Percentiles rank a stretch among this genome's conserved stretches.
Conservation (phyloP, 2,797 vertebrate species). For the Enteromius thamalakanensis region DNA sequence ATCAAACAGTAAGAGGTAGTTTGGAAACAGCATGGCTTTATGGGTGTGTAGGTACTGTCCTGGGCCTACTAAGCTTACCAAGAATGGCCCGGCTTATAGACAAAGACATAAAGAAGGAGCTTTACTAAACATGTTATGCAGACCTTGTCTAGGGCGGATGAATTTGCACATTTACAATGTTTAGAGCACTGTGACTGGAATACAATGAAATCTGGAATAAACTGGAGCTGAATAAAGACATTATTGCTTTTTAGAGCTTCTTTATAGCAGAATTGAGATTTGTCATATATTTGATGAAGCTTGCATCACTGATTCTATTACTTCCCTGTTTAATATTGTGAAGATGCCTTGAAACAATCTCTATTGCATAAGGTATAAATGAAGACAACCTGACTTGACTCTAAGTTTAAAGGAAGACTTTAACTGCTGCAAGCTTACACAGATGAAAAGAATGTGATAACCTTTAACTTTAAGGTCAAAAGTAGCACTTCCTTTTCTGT, state of each 20-base stretch:
- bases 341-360: background rate
- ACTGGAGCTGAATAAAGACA: background rate
- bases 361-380: background rate
- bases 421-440: background rate
- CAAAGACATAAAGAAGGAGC: slow-evolving; percentile 32
- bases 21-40: slow-evolving; percentile 33
- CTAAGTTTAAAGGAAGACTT: background rate
- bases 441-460: background rate
- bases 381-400: background rate
- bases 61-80: slow-evolving; percentile 41
- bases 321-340: background rate
- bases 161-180: background rate
- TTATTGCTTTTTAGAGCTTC: background rate
- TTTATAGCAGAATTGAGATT: background rate
- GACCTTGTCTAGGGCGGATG: background rate
- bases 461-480: slow-evolving; percentile 1
- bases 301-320: background rate
- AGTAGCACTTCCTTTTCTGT: background rate
- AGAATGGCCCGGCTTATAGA: slow-evolving; percentile 17
- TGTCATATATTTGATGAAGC: background rate
- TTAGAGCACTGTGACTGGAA: background rate
- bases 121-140: slow-evolving; percentile 4
- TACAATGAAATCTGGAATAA: background rate
- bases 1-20: slow-evolving; percentile 35
- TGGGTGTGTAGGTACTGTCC: slow-evolving; percentile 47